Conservation (phyloP, 2,888 invertebrate genomes). For the Sphaerophoria rueppellii region DNA sequence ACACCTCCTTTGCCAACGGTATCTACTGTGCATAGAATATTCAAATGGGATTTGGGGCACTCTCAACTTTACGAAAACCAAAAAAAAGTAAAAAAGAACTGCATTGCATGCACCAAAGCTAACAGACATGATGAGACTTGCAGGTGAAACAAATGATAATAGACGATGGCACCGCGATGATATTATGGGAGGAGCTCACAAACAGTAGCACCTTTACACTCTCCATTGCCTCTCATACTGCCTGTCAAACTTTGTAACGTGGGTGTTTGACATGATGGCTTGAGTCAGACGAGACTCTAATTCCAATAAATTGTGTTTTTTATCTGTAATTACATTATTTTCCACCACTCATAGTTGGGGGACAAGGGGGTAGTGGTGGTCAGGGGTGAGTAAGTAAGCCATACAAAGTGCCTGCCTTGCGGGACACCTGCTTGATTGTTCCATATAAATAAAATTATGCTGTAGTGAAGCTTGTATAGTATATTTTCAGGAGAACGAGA, state of each 20-base stretch:
- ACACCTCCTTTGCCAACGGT: slow-evolving; percentile 31
- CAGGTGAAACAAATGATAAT: slow-evolving; percentile 68
- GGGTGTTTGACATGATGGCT: slow-evolving; percentile 62
- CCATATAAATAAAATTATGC: slow-evolving; percentile 15
- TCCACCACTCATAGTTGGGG: slow-evolving; percentile 1
- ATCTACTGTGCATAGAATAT: slow-evolving; percentile 31
- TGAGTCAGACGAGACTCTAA: slow-evolving; percentile 69
- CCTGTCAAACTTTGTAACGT: slow-evolving; percentile 21
- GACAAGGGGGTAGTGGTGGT: neutral
- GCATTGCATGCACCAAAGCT: slow-evolving; percentile 48
- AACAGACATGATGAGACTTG: slow-evolving; percentile 62
- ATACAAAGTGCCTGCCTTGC: slow-evolving; percentile 50
- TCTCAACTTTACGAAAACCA: neutral
- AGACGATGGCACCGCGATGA: slow-evolving; percentile 67
- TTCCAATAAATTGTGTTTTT: slow-evolving; percentile 65
- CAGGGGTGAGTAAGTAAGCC: slow-evolving; percentile 57
- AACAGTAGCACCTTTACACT: slow-evolving; percentile 23
- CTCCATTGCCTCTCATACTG: neutral
- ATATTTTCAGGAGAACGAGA: slow-evolving; percentile 15
- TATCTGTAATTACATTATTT: slow-evolving; percentile 66
- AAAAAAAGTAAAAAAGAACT: neutral
- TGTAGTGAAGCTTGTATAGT: slow-evolving; percentile 5
- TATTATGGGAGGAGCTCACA: slow-evolving; percentile 56
- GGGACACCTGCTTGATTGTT: slow-evolving; percentile 10
- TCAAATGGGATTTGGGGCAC: slow-evolving; percentile 55